These are phyloP conservation scores for Mythimna vitellina DNA, from an alignment of 2,888 invertebrate genomes.

Conservation along the genomic window DNA sequence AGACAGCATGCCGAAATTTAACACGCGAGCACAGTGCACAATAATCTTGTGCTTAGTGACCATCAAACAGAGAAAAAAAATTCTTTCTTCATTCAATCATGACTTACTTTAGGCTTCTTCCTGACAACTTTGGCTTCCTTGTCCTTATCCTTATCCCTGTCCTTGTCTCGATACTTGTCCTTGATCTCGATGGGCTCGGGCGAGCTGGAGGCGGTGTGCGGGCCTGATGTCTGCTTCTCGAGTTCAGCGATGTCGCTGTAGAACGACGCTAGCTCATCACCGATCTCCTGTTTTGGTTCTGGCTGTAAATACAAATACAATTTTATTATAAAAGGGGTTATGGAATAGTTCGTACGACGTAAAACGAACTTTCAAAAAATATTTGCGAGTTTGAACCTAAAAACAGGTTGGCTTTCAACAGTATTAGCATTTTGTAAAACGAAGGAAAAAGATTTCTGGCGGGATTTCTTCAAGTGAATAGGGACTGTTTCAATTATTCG, in stretches of 20 bases:
- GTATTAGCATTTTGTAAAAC: too few species aligned
- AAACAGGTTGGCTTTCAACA: too few species aligned
- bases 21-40: too few species aligned
- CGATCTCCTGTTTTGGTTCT: slow-evolving; percentile 81
- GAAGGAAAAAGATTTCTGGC: too few species aligned
- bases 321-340: too few species aligned
- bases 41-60: too few species aligned
- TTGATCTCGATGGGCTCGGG: slow-evolving; percentile 63
- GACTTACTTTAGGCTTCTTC: slow-evolving; percentile 77
- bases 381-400: too few species aligned
- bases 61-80: background rate
- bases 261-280: slow-evolving; percentile 88
- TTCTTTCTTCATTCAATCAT: background rate
- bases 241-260: slow-evolving; percentile 90
- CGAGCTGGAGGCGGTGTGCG: slow-evolving; percentile 61
- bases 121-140: slow-evolving; percentile 64
- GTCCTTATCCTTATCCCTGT: slow-evolving; percentile 52
- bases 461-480: too few species aligned
- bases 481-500: too few species aligned
- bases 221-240: slow-evolving; percentile 75
- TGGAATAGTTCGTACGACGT: too few species aligned
- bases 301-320: slow-evolving; percentile 43
- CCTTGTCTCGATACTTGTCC: slow-evolving; percentile 51
- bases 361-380: too few species aligned
- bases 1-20: too few species aligned